Percentiles rank a stretch among this genome's conserved stretches.
Conservation (phyloP, 2,797 vertebrate species). For the Clarias platycephalus region DNA sequence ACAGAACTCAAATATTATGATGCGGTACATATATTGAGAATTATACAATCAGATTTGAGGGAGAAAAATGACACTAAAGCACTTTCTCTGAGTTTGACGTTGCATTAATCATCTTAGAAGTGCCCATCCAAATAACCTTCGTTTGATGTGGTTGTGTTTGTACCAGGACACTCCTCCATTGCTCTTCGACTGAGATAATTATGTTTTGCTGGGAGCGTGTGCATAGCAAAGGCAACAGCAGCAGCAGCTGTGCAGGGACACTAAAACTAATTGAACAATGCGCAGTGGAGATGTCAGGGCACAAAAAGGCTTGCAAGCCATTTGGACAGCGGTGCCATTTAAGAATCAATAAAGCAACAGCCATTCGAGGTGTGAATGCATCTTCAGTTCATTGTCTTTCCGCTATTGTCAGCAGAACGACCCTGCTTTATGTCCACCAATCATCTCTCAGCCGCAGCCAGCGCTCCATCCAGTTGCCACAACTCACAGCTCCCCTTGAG, state of each 20-base stretch:
- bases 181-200: slow-evolving; percentile 33
- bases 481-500: slow-evolving; percentile 44
- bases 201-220: slow-evolving; percentile 46
- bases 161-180: slow-evolving; percentile 16
- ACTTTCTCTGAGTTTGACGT: slow-evolving; percentile 42
- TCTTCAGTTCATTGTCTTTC: slow-evolving; percentile 63
- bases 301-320: slow-evolving; percentile 64
- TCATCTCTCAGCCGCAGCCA: slow-evolving; percentile 62
- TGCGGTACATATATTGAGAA: neutral
- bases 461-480: slow-evolving; percentile 54
- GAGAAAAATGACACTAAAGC: slow-evolving; percentile 29
- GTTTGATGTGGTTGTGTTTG: neutral
- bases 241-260: slow-evolving; percentile 51
- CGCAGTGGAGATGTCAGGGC: slow-evolving; percentile 61
- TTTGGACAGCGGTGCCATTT: slow-evolving; percentile 70
- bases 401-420: slow-evolving; percentile 69
- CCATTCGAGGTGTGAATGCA: slow-evolving; percentile 56
- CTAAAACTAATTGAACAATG: slow-evolving; percentile 62
- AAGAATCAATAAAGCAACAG: slow-evolving; percentile 72
- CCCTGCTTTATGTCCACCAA: slow-evolving; percentile 65
- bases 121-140: slow-evolving; percentile 33
- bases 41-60: neutral
- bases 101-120: slow-evolving; percentile 18
- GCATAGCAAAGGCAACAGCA: slow-evolving; percentile 37
- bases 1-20: neutral